Evolutionary conservation across 2,888 invertebrate genomes (phyloP).

Genomic region (Poecilus cupreus): DNA sequence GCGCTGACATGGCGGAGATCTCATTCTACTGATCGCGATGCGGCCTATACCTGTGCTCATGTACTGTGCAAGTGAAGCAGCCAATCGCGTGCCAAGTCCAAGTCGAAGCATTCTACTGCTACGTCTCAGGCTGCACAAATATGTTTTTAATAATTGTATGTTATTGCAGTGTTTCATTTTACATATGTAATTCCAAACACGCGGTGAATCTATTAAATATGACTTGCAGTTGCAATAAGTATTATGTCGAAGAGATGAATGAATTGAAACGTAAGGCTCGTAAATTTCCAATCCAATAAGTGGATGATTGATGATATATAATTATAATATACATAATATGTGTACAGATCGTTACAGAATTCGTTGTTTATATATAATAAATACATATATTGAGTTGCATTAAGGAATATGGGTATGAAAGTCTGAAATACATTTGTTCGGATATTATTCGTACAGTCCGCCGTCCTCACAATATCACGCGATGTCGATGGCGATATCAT

Average conservation of each 20-base stretch:
- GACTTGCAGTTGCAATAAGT: constrained; percentile 58
- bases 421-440: constrained; percentile 55
- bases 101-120: constrained; percentile 14
- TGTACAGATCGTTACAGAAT: constrained; percentile 55
- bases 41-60: not conserved
- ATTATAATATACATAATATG: constrained; percentile 55
- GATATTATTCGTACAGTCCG: constrained; percentile 51
- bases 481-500: constrained; percentile 20
- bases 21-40: not conserved
- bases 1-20: not conserved
- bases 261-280: constrained; percentile 56
- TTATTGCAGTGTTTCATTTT: constrained; percentile 53
- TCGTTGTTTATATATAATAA: constrained; percentile 56
- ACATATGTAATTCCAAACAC: constrained; percentile 54
- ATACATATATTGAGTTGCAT: constrained; percentile 59
- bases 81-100: constrained; percentile 15
- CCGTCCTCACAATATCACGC: constrained; percentile 45
- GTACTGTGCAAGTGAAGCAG: not conserved
- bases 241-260: constrained; percentile 52
- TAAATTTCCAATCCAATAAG: constrained; percentile 53
- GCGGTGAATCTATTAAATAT: constrained; percentile 37
- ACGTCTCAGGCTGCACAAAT: constrained; percentile 56
- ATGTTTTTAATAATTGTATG: constrained; percentile 57
- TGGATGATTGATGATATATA: constrained; percentile 54
- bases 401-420: constrained; percentile 57